A percentile compares a stretch with the other conserved stretches of the same genome.
These are phyloP conservation scores for Fratercula arctica DNA, from an alignment of 2,797 vertebrate species.

Conservation along the genomic window DNA sequence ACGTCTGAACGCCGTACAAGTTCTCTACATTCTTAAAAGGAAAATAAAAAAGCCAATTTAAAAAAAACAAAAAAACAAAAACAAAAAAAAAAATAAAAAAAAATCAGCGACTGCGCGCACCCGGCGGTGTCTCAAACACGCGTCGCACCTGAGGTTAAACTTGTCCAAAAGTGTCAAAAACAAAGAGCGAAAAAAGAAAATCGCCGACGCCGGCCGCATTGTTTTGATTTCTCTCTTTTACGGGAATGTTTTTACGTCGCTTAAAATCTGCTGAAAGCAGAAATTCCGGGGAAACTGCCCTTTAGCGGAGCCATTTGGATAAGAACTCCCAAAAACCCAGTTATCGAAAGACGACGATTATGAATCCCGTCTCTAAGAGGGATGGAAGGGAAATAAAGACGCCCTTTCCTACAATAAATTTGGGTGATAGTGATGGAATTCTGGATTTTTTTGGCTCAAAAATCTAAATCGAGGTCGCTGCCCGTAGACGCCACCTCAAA, in stretches of 20 bases:
- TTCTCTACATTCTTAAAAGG: constrained; percentile 82
- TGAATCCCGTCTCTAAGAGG: not conserved
- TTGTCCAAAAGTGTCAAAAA: not conserved
- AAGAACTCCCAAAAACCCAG: too few relatives aligned
- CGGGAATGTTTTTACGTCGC: not conserved
- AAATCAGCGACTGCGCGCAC: rapidly evolving
- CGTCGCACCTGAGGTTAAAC: not conserved
- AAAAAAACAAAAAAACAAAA: too few relatives aligned
- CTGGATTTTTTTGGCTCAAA: not conserved
- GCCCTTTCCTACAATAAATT: not conserved
- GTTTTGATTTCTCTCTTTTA: not conserved
- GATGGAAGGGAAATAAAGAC: not conserved
- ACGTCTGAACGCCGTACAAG: constrained; percentile 90
- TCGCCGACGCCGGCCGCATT: rapidly evolving
- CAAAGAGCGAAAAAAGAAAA: not conserved
- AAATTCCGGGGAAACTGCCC: not conserved
- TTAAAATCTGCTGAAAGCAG: not conserved
- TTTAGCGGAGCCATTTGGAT: not conserved
- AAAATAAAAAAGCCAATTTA: not conserved
- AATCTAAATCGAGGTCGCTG: not conserved
- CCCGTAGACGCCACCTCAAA: too few relatives aligned
- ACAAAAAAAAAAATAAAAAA: not conserved
- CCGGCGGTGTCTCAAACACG: not conserved
- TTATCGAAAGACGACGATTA: not conserved
- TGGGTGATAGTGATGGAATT: not conserved